phyloP scores from a whole-genome alignment of 2,113 vertebrate species.

The Raja brachyura region DNA sequence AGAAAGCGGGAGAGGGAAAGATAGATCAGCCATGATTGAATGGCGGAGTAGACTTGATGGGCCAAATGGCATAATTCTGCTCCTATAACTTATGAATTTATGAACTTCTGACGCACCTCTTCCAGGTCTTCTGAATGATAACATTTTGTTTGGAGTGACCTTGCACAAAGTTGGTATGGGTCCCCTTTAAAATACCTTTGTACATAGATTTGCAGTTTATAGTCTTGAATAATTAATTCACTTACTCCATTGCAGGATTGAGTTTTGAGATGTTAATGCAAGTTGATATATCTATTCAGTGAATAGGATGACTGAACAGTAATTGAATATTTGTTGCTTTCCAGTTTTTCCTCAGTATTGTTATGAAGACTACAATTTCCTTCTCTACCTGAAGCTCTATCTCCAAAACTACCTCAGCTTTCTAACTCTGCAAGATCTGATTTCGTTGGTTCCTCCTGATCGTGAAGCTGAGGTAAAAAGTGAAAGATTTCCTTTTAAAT shows the following conservation, averaged over 20 bases:
- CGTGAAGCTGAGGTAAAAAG: background rate
- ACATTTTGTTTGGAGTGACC: no score
- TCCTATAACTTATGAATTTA: no score
- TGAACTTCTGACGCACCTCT: no score
- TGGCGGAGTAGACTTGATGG: no score
- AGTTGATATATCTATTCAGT: background rate
- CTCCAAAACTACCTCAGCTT: background rate
- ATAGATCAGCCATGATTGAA: no score
- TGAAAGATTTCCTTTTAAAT: background rate
- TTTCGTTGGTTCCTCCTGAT: background rate
- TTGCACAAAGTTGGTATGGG: no score
- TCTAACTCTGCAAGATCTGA: background rate
- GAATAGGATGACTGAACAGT: background rate
- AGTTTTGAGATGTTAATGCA: background rate
- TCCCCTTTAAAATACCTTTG: no score
- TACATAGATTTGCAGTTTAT: no score
- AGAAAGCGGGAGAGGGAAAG: no score
- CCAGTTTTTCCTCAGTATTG: background rate
- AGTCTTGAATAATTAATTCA: background rate
- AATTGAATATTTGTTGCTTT: background rate
- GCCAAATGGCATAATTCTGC: no score
- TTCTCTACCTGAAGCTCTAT: background rate
- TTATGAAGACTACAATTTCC: constrained; percentile 1
- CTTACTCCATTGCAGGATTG: background rate
- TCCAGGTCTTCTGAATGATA: no score